Conservation (phyloP, 2,888 invertebrate genomes). For the Tanytarsus gracilentus region DNA sequence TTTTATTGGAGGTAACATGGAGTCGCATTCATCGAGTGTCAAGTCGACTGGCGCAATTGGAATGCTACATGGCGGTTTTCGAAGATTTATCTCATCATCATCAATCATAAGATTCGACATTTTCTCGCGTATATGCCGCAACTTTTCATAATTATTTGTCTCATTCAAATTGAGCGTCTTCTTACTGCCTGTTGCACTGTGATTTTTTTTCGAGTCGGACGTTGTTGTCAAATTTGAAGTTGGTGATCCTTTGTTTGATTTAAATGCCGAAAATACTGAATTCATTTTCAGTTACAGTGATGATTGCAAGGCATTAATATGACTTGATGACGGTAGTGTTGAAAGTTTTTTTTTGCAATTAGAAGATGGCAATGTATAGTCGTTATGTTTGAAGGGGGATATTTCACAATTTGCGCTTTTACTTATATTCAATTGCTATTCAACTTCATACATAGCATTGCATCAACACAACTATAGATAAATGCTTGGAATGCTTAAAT, state of each 20-base stretch:
- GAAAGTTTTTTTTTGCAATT: no score
- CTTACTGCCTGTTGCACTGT: constrained; percentile 32
- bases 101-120: constrained; percentile 36
- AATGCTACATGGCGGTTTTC: constrained; percentile 29
- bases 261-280: constrained; percentile 44
- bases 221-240: constrained; percentile 28
- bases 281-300: constrained; percentile 37
- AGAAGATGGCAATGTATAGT: no score
- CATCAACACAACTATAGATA: no score
- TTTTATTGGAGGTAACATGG: not conserved
- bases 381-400: no score
- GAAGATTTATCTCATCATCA: constrained; percentile 31
- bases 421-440: no score
- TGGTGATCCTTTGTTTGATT: constrained; percentile 36
- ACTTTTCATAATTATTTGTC: constrained; percentile 39
- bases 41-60: not conserved
- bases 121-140: constrained; percentile 42
- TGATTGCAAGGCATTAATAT: not conserved
- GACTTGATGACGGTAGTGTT: not conserved
- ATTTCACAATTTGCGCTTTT: no score
- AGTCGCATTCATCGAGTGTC: not conserved
- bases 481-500: no score
- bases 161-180: constrained; percentile 36
- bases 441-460: no score
- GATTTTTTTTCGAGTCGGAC: constrained; percentile 31